Base-by-base conservation (phyloP, 2,888 invertebrate genomes). In the Mantis religiosa region DNA sequence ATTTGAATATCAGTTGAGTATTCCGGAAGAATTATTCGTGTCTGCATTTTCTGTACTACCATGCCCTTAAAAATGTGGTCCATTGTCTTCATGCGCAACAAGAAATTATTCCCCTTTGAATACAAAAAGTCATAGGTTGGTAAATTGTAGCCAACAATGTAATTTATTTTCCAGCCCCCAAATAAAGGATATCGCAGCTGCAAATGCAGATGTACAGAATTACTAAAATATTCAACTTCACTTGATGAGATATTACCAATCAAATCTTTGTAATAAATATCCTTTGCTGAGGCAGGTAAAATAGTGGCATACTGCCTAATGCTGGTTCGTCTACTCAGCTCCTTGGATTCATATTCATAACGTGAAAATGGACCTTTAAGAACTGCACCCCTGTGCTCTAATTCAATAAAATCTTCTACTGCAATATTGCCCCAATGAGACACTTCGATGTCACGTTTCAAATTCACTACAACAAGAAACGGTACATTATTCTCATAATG, bases 351-450 rank as follows among this genome's bases (percentile, higher is more conserved):
- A 15, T 85, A 85, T n/a, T 41, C 85, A n/a, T 28, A 28, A 1
- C 85, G 41, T 28, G 85, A 85, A 30, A 85, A 85, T 28, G 41
- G n/a, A 25, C 85, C 85, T n/a, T 15, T 27, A 4, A 85, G 28
- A 25, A 54, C 1, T 25, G 85, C 85, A 85, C 85, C 85, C n/a
- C n/a, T 41, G 28, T 85, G 85, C 14, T 47, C 14, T 85, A 85
- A 12, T 47, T 85, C 54, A n/a, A 85, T n/a, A 47, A 7, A 47
- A n/a, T 85, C 85, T n/a, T 85, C 85, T 4, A 85, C 47, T 25
- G 85, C 85, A 85, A 85, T 85, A 47, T 85, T 85, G 9, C 85
- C 85, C 85, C 85, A 85, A 12, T 85, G 85, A 47, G 85, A 85
- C 25, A 85, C 85, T 30, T 25, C 7, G 3, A 85, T 54, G 3